Percentiles rank a stretch among this genome's conserved stretches.
These are phyloP conservation scores for Zele albiditarsus DNA, from an alignment of 2,888 invertebrate species.

Conservation along the genomic window DNA sequence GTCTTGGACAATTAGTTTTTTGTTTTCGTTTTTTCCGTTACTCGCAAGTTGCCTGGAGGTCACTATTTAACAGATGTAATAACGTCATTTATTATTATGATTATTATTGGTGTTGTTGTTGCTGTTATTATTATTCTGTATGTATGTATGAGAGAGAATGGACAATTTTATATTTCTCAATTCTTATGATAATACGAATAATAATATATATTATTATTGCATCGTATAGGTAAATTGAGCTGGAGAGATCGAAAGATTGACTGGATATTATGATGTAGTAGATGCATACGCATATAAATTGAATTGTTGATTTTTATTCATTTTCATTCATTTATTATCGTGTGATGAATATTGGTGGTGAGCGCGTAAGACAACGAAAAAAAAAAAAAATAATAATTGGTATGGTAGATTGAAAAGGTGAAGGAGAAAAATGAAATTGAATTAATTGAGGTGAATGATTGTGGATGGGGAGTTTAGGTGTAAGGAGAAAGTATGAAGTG, in stretches of 20 bases:
- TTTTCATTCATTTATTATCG: not conserved
- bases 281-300: slow-evolving; percentile 1
- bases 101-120: not conserved
- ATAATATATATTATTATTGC: not conserved
- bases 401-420: not conserved
- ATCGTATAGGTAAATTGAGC: not conserved
- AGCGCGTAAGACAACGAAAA: not conserved
- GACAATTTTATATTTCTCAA: slow-evolving; percentile 7
- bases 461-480: no score
- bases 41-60: not conserved
- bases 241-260: not conserved
- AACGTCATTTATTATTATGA: not conserved
- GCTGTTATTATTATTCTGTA: not conserved
- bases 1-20: not conserved
- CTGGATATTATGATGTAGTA: not conserved
- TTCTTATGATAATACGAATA: not conserved
- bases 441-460: no score
- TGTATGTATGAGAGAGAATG: not conserved
- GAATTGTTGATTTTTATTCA: slow-evolving; percentile 6
- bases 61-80: not conserved
- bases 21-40: not conserved
- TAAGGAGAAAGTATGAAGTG: no score
- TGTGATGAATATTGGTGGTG: not conserved
- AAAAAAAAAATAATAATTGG: no score
- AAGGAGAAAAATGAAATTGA: not conserved